phyloP scores from a whole-genome alignment of 64 coral and sea anemone species.

The Stichodactyla mertensii region DNA sequence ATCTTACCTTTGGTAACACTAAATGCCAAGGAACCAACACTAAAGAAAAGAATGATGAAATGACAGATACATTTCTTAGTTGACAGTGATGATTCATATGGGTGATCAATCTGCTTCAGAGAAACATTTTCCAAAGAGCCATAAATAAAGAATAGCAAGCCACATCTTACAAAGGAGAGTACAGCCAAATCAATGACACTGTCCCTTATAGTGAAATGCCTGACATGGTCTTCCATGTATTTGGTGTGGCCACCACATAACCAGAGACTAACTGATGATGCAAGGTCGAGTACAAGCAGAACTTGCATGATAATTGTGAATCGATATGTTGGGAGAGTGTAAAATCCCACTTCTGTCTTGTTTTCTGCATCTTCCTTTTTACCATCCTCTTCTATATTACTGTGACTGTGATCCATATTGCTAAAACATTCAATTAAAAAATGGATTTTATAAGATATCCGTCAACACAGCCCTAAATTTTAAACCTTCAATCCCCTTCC shows the following conservation, averaged over 20 bases:
- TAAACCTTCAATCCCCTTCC: too few relatives aligned
- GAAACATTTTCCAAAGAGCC: constrained; percentile 50
- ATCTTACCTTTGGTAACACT: constrained; percentile 73
- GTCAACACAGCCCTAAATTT: too few relatives aligned
- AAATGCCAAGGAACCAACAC: constrained; percentile 66
- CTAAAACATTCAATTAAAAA: not conserved
- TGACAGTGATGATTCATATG: constrained; percentile 45
- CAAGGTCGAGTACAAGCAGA: constrained; percentile 56
- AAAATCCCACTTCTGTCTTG: constrained; percentile 29
- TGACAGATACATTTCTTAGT: constrained; percentile 54
- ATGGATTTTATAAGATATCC: not conserved
- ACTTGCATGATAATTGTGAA: constrained; percentile 64
- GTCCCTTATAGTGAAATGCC: constrained; percentile 52
- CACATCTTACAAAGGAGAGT: constrained; percentile 60
- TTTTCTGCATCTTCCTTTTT: not conserved
- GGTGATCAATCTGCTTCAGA: constrained; percentile 57
- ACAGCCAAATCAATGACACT: constrained; percentile 76
- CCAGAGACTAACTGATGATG: constrained; percentile 63
- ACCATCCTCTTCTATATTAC: not conserved
- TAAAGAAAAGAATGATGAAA: constrained; percentile 48
- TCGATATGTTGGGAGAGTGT: constrained; percentile 48
- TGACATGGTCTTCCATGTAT: constrained; percentile 61
- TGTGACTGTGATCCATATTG: not conserved
- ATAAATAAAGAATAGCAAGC: constrained; percentile 63
- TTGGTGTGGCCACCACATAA: constrained; percentile 60